These are phyloP conservation scores for Smittia sp. DNA, from an alignment of 2,888 invertebrate species.

Conservation along the genomic window DNA sequence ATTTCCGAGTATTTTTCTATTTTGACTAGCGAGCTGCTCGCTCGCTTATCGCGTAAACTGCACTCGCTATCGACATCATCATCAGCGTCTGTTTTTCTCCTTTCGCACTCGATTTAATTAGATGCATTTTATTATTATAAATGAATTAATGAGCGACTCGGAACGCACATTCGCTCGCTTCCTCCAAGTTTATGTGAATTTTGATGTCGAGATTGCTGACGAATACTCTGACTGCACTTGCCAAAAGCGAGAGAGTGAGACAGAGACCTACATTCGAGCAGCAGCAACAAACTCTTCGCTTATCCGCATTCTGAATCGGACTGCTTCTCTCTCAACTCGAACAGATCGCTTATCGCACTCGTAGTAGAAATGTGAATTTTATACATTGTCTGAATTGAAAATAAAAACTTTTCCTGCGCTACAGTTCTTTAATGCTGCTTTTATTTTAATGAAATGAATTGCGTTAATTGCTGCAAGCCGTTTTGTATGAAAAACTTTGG, in stretches of 20 bases:
- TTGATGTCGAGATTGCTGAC: background rate
- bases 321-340: constrained; percentile 19
- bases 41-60: constrained; percentile 23
- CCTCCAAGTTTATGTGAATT: background rate
- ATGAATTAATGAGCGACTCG: constrained; percentile 39
- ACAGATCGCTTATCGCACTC: constrained; percentile 37
- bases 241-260: constrained; percentile 7
- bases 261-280: background rate
- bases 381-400: constrained; percentile 23
- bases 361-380: constrained; percentile 7
- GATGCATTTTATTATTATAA: constrained; percentile 42
- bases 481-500: background rate
- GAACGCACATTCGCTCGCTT: constrained; percentile 11
- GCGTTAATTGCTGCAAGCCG: constrained; percentile 36
- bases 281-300: constrained; percentile 3
- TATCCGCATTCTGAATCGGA: constrained; percentile 31
- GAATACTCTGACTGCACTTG: background rate
- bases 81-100: constrained; percentile 14
- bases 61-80: constrained; percentile 23
- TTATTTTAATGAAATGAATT: constrained; percentile 30
- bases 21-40: constrained; percentile 22
- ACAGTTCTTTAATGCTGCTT: constrained; percentile 25
- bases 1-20: constrained; percentile 26
- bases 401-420: constrained; percentile 15
- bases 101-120: constrained; percentile 39